Evolutionary conservation across 2,113 vertebrate species (phyloP).

Genomic region (Okapia johnstoni): DNA sequence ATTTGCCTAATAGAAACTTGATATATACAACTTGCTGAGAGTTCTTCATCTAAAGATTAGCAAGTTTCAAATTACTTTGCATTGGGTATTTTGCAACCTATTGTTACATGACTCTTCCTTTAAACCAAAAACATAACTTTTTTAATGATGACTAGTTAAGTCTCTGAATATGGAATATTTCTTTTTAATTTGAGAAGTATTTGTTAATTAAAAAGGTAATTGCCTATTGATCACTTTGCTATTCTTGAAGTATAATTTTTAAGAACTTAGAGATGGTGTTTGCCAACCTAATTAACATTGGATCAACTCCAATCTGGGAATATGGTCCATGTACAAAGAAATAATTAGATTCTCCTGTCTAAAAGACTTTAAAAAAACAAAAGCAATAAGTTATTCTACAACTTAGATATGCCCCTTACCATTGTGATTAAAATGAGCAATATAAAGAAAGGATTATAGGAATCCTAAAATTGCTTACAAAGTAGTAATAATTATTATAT

Average conservation of each 20-base stretch:
- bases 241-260: background rate
- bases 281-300: background rate
- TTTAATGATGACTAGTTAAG: background rate
- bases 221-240: background rate
- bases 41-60: background rate
- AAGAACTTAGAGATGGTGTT: background rate
- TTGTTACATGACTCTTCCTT: background rate
- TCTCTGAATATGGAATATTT: background rate
- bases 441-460: background rate
- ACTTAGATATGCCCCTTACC: background rate
- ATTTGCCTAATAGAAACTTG: background rate
- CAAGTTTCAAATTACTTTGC: background rate
- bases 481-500: background rate
- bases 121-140: background rate
- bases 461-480: background rate
- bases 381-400: background rate
- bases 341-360: background rate
- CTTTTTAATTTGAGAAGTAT: conserved; percentile 4
- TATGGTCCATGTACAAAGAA: background rate
- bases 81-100: background rate
- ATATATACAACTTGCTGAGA: background rate
- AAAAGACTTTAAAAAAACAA: background rate
- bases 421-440: background rate
- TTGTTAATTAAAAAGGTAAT: conserved; percentile 6
- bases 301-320: background rate